Evolutionary conservation across 2,888 invertebrate species (phyloP).

Genomic region (Troides oblongomaculatus): DNA sequence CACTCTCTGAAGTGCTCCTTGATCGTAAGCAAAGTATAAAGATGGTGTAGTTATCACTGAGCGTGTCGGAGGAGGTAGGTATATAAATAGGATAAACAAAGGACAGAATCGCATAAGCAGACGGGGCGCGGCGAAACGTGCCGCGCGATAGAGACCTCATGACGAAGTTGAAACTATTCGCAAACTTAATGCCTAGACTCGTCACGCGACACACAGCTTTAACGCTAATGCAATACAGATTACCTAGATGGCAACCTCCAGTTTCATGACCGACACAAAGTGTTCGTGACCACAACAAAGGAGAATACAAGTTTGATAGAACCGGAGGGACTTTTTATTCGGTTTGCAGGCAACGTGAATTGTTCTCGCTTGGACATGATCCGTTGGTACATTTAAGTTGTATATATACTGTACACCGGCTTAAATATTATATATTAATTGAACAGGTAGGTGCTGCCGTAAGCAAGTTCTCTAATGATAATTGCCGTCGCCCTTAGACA

Average conservation of each 20-base stretch:
- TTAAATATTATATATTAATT: too few species aligned
- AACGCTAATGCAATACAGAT: constrained; percentile 4
- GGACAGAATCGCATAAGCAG: background rate
- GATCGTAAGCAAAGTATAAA: too few species aligned
- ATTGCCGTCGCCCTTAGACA: too few species aligned
- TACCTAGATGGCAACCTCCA: background rate
- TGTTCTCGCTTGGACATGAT: too few species aligned
- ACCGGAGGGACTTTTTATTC: constrained; percentile 7
- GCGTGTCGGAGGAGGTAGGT: too few species aligned
- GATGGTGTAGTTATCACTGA: too few species aligned
- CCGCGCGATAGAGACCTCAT: constrained; percentile 12
- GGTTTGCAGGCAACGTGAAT: background rate
- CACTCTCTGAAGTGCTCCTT: too few species aligned
- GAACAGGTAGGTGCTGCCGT: too few species aligned
- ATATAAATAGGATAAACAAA: background rate
- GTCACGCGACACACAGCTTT: background rate
- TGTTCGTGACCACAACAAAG: constrained; percentile 20
- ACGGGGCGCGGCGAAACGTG: background rate
- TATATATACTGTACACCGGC: too few species aligned
- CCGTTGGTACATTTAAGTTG: too few species aligned
- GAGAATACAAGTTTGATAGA: constrained; percentile 14
- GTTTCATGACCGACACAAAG: background rate
- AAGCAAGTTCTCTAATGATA: too few species aligned
- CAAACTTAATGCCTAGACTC: background rate
- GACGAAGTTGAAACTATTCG: background rate